Percentiles rank a stretch among this genome's conserved stretches.
Evolutionary conservation across 2,888 invertebrate genomes (phyloP).

Genomic region (Dasypogon diadema): DNA sequence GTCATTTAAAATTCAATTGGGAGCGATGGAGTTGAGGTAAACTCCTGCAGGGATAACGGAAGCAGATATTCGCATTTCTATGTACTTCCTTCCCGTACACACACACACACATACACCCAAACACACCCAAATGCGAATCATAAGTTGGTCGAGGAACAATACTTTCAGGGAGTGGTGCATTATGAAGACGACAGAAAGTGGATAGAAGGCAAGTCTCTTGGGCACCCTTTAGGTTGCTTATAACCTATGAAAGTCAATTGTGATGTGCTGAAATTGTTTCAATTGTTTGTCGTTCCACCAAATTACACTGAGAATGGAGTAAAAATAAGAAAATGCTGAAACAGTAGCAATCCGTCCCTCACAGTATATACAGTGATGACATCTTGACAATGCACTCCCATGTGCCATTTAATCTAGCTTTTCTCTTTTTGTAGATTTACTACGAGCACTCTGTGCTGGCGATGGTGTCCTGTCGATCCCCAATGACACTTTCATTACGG

Average conservation of each 20-base stretch:
- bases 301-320: constrained; percentile 45
- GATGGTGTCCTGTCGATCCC: constrained; percentile 31
- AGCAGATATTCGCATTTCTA: neutral
- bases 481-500: constrained; percentile 35
- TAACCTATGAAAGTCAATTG: constrained; percentile 51
- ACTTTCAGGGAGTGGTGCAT: constrained; percentile 1
- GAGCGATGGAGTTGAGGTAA: constrained; percentile 50
- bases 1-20: constrained; percentile 52
- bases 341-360: neutral
- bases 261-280: constrained; percentile 49
- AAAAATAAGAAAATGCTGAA: neutral
- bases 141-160: constrained; percentile 41
- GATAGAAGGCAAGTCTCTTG: constrained; percentile 12
- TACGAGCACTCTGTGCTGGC: neutral
- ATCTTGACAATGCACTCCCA: neutral
- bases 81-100: neutral
- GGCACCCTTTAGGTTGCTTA: constrained; percentile 33
- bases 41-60: constrained; percentile 43
- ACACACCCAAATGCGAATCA: neutral
- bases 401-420: constrained; percentile 4
- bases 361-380: neutral
- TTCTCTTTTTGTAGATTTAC: constrained; percentile 4
- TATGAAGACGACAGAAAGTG: constrained; percentile 19
- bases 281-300: constrained; percentile 50
- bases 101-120: neutral